Evolutionary conservation across 2,797 vertebrate species (phyloP).

Genomic region (Tapera naevia): DNA sequence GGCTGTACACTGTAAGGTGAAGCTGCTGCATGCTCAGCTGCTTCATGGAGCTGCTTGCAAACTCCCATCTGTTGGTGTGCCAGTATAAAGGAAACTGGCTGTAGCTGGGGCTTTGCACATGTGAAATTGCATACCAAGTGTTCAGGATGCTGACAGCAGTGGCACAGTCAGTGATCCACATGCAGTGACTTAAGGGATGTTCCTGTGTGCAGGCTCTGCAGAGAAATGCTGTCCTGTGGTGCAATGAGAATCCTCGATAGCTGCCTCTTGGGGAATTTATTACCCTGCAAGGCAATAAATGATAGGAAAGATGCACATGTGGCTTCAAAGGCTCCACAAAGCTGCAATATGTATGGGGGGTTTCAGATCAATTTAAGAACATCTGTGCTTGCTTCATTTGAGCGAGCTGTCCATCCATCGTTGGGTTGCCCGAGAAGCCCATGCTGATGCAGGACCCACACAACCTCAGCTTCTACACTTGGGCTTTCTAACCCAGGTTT

Average conservation of each 20-base stretch:
- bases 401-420: fast-evolving
- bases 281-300: neutral
- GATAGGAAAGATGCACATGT: fast-evolving
- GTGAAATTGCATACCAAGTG: neutral
- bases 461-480: fast-evolving
- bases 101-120: fast-evolving
- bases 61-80: neutral
- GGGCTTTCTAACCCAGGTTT: neutral
- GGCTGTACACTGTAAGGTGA: fast-evolving
- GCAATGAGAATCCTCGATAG: fast-evolving
- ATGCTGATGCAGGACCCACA: neutral
- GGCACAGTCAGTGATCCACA: fast-evolving
- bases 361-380: neutral
- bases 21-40: neutral
- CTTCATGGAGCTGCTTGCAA: neutral
- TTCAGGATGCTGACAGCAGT: fast-evolving
- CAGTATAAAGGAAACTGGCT: fast-evolving
- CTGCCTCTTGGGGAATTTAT: neutral
- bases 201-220: neutral
- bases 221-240: neutral
- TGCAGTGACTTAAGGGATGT: fast-evolving
- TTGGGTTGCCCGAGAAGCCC: fast-evolving
- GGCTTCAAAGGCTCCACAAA: neutral
- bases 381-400: neutral
- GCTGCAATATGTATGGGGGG: neutral